Evolutionary conservation across 1,140 invertebrate species (phyloP), one percentile per base, ranked within the genome.

Genomic region (Anoplophora glabripennis): DNA sequence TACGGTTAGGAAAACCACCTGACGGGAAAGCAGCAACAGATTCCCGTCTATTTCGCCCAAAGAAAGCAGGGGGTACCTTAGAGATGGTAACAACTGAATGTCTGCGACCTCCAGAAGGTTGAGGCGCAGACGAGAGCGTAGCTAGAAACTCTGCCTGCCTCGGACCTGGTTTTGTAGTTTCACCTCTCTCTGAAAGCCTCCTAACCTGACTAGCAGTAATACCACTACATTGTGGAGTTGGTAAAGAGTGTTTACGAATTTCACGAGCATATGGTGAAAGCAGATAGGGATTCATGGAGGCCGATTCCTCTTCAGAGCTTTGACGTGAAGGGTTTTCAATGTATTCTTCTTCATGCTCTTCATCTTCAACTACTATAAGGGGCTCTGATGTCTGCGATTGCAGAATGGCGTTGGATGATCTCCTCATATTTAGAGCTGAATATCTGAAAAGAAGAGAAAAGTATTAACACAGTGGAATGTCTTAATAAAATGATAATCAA

Each of bases 61-160:
- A 90, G 0, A 90, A 71, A 0, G 85, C 82, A 40, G 83, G 80
- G 4, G 89, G 89, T 18, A 90, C 86, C 74, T 83, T 84, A 0
- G 88, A 90, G 61, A 92, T 92, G 51, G 89, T 91, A 4, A 92
- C 89, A 12, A 92, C 89, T 9, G 89, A 91, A 73, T 92, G 89
- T 55, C 89, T 82, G 42, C 89, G 79, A 0, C 88, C 89, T 0
- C 88, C 88, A 0, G 88, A 83, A 1, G 88, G 87, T 8, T 78
- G 78, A 15, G 84, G 81, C 0, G 85, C 83, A 67, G 87, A 83
- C 40, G 87, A 89, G 1, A 92, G 76, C 0, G 89, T 92, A 12
- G 89, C 89, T 52, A 92, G 71, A 63, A 92, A 92, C 1, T 88
- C 88, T 1, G 87, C 84, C 71, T 92, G 89, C 28, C 83, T 81